Conservation (phyloP, 1,140 invertebrate genomes). For the Drosophila willistoni region DNA sequence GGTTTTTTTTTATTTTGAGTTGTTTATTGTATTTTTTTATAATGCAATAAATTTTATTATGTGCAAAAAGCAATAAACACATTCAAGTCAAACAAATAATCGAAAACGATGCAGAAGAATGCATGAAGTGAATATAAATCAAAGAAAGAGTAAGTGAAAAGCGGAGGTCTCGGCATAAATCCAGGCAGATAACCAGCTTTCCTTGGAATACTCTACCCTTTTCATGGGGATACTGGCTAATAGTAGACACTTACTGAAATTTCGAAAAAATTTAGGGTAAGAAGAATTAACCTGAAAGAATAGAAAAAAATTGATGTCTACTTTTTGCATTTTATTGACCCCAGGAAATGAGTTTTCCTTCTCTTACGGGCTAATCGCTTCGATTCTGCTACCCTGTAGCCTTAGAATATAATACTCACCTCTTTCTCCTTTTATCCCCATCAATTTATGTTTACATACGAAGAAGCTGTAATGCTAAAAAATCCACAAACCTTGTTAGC, state of each 20-base stretch:
- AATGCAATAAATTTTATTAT: conserved; percentile 82
- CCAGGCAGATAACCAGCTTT: neutral
- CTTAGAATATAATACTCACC: neutral
- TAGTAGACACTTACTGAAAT: neutral
- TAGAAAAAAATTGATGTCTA: neutral
- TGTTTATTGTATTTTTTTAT: conserved; percentile 49
- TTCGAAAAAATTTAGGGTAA: neutral
- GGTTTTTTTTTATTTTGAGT: neutral
- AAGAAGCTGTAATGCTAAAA: conserved; percentile 42
- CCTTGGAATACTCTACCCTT: neutral
- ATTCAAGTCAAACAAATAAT: conserved; percentile 69
- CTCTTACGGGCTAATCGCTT: conserved; percentile 4
- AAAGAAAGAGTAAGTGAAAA: conserved; percentile 23
- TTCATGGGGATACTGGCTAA: neutral
- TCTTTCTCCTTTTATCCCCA: neutral
- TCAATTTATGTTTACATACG: conserved; percentile 21
- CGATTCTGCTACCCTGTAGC: neutral
- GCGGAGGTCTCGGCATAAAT: conserved; percentile 25
- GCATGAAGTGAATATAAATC: conserved; percentile 63
- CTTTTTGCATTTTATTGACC: no score
- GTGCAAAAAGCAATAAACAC: conserved; percentile 73
- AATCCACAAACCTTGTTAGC: conserved; percentile 69
- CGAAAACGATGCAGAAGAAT: conserved; percentile 40
- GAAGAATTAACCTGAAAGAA: neutral
- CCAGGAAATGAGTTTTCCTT: neutral